Percentiles rank a stretch among this genome's conserved stretches.
Conservation (phyloP, 2,113 vertebrate genomes). For the Hassar affinis region DNA sequence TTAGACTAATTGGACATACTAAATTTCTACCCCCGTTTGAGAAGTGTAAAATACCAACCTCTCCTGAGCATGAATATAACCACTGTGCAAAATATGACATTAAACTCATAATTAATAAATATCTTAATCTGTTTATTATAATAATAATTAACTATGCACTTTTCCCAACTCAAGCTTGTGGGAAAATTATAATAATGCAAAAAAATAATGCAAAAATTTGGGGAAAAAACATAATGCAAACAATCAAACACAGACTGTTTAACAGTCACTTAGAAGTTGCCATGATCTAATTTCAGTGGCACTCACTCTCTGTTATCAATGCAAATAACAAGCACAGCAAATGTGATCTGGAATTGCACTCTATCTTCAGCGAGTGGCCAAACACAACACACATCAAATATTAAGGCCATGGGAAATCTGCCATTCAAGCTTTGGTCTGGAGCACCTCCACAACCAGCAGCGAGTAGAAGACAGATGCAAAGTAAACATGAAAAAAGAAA, state of each 20-base stretch:
- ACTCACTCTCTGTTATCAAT: neutral
- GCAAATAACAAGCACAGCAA: neutral
- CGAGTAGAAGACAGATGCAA: too few species aligned
- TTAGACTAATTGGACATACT: too few species aligned
- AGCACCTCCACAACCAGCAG: neutral
- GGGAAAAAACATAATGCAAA: neutral
- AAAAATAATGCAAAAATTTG: neutral
- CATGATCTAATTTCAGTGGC: neutral
- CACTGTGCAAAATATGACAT: too few species aligned
- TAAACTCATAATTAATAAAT: too few species aligned
- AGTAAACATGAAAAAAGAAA: too few species aligned
- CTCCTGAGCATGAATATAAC: too few species aligned
- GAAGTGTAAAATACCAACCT: too few species aligned
- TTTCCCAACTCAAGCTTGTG: neutral
- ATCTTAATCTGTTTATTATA: too few species aligned
- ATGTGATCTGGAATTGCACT: constrained; percentile 6
- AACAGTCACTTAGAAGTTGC: neutral
- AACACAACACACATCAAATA: neutral
- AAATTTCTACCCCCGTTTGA: too few species aligned
- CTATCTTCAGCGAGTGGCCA: neutral
- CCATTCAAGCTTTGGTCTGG: neutral
- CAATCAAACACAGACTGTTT: neutral
- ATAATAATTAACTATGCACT: too few species aligned
- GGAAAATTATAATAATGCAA: too few species aligned
- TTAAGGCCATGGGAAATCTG: neutral